These are phyloP conservation scores for Virgularia gustaviana DNA, from an alignment of 92 coral and sea anemone genomes.

Conservation along the genomic window DNA sequence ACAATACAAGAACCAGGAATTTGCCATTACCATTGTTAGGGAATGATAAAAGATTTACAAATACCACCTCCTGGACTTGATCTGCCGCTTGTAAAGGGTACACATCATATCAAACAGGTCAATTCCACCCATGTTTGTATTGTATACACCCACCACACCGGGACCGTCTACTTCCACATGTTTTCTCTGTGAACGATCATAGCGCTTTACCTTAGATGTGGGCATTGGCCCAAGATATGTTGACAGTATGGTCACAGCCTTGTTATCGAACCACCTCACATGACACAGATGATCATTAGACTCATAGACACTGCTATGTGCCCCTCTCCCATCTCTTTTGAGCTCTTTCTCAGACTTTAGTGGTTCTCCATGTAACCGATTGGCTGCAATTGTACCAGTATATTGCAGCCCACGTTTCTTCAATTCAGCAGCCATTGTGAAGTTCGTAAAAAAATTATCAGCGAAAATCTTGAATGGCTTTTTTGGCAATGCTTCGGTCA, in stretches of 20 bases:
- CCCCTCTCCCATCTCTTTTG: slow-evolving; percentile 7
- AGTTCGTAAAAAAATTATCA: slow-evolving; percentile 22
- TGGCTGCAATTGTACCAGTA: background rate
- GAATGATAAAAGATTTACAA: slow-evolving; percentile 8
- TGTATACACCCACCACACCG: slow-evolving; percentile 4
- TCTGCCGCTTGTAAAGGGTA: background rate
- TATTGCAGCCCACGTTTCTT: background rate
- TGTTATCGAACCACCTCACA: slow-evolving; percentile 24
- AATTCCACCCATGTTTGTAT: slow-evolving; percentile 17
- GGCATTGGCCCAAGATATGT: slow-evolving; percentile 9
- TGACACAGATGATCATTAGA: background rate
- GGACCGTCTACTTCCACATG: slow-evolving; percentile 24
- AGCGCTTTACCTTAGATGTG: slow-evolving; percentile 9
- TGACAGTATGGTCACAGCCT: background rate
- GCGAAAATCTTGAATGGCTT: slow-evolving; percentile 29
- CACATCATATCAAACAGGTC: background rate
- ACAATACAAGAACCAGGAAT: slow-evolving; percentile 12
- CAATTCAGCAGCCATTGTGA: slow-evolving; percentile 9
- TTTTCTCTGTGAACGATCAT: background rate
- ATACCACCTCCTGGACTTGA: background rate
- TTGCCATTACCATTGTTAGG: background rate
- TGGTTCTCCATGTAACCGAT: background rate
- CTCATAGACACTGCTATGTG: background rate
- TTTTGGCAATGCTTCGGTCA: slow-evolving; percentile 16
- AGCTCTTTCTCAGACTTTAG: slow-evolving; percentile 1